Percentiles rank a stretch among this genome's conserved stretches.
These are phyloP conservation scores for Drosophila prosaltans DNA, from an alignment of 1,140 invertebrate species.

Conservation along the genomic window DNA sequence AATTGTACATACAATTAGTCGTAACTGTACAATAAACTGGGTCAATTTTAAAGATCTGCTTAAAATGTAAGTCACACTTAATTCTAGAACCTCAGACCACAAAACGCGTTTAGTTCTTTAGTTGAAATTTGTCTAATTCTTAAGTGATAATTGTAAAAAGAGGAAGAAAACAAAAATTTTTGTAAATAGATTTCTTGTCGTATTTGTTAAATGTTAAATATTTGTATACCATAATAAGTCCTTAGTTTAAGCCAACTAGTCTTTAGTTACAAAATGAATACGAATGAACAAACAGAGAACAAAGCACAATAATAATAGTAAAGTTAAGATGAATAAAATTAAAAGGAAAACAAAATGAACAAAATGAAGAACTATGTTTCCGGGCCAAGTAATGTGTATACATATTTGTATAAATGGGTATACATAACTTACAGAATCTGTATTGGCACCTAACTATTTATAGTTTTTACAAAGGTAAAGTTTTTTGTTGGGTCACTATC, in stretches of 20 bases:
- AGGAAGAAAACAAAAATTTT: constrained; percentile 28
- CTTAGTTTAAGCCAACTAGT: constrained; percentile 71
- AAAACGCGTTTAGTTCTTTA: constrained; percentile 42
- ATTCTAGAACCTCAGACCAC: constrained; percentile 60
- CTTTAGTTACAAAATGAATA: constrained; percentile 71
- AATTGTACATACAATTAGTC: constrained; percentile 1
- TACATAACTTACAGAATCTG: no score
- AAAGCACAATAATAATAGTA: constrained; percentile 58
- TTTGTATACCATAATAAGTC: constrained; percentile 60
- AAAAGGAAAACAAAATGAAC: constrained; percentile 39
- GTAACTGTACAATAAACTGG: constrained; percentile 64
- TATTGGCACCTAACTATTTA: no score
- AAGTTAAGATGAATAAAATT: constrained; percentile 68
- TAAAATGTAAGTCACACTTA: constrained; percentile 71
- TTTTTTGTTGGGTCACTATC: no score
- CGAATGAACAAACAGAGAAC: constrained; percentile 63
- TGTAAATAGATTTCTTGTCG: constrained; percentile 66
- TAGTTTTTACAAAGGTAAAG: no score
- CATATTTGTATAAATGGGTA: no score
- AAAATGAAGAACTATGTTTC: constrained; percentile 25
- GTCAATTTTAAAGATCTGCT: constrained; percentile 77
- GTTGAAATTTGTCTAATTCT: constrained; percentile 38
- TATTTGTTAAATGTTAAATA: constrained; percentile 76
- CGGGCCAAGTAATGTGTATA: neutral
- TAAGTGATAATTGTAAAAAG: constrained; percentile 76